Conservation (phyloP, 2,113 vertebrate genomes). For the Argyrosomus japonicus region DNA sequence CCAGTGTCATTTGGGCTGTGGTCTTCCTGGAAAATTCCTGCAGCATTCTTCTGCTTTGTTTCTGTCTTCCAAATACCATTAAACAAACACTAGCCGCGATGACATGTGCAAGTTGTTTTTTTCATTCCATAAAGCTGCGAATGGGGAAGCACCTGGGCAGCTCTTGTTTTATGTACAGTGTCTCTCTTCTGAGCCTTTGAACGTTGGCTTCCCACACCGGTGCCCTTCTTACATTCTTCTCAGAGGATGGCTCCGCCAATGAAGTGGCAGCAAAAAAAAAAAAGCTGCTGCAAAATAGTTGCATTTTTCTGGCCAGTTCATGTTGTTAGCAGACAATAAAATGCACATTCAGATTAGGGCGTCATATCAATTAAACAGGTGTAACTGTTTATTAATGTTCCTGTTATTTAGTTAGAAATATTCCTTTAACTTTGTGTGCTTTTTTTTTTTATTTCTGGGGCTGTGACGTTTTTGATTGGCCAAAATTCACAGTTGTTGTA, state of each 20-base stretch:
- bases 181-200: neutral
- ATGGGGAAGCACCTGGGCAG: neutral
- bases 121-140: neutral
- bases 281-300: conserved; percentile 1
- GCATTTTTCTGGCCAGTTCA: neutral
- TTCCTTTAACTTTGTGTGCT: neutral
- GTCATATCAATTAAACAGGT: neutral
- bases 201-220: neutral
- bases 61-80: neutral
- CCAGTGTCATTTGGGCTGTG: neutral
- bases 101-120: neutral
- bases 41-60: neutral
- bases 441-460: neutral
- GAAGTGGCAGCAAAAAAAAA: neutral
- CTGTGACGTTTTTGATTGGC: neutral
- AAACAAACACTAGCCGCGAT: neutral
- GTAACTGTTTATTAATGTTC: neutral
- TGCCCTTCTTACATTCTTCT: neutral
- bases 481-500: neutral
- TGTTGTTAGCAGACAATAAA: neutral
- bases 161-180: neutral
- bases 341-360: neutral
- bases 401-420: neutral
- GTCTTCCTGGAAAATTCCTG: neutral
- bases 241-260: neutral